Evolutionary conservation across 2,797 vertebrate genomes (phyloP).

Genomic region (Thaleichthys pacificus): DNA sequence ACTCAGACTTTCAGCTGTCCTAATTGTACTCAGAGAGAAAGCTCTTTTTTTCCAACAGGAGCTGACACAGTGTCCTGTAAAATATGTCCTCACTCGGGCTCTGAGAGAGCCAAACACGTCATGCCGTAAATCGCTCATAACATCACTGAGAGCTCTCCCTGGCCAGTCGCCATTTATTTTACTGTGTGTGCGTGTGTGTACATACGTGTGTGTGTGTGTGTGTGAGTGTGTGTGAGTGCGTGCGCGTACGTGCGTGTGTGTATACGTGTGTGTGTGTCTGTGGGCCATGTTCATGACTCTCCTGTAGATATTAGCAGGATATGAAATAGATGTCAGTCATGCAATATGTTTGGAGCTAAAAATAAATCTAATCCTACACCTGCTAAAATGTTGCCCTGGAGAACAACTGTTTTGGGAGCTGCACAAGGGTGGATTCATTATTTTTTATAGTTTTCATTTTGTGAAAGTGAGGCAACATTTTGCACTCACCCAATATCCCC

Average conservation of each 20-base stretch:
- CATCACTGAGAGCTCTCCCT: slow-evolving; percentile 23
- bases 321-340: slow-evolving; percentile 39
- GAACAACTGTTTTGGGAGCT: neutral
- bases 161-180: slow-evolving; percentile 32
- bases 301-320: slow-evolving; percentile 35
- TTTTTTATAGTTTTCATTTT: neutral
- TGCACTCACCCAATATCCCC: neutral
- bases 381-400: neutral
- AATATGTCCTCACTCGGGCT: slow-evolving; percentile 38
- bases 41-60: neutral
- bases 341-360: slow-evolving; percentile 15
- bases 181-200: neutral
- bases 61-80: slow-evolving; percentile 17
- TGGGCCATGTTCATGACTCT: slow-evolving; percentile 36
- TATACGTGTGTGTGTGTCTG: neutral
- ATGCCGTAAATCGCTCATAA: slow-evolving; percentile 48
- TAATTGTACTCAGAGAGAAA: neutral
- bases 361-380: slow-evolving; percentile 20
- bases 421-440: neutral
- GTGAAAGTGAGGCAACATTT: neutral
- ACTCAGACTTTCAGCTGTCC: neutral
- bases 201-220: neutral
- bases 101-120: slow-evolving; percentile 27
- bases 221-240: neutral
- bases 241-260: neutral